Base-by-base conservation (phyloP, 2,888 invertebrate species). In the Zygothrica quintamaculata region DNA sequence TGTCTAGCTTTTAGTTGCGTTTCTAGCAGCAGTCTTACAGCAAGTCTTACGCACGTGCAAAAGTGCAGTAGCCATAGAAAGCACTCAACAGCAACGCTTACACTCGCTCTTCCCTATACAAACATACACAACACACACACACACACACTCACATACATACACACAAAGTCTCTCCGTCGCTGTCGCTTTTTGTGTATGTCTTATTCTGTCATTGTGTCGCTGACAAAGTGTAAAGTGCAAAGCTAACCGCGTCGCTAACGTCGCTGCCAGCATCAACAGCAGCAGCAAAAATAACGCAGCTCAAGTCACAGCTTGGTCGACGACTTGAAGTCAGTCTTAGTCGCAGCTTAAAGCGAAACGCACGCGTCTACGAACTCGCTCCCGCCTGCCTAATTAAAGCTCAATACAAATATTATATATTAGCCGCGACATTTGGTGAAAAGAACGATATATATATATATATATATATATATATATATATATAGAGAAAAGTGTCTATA, bases 211-310 rank as follows among this genome's bases (percentile, higher is more conserved):
- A n/a, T 34, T 43, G 43, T 26, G 55, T 60, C 48, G 31, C 47
- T 69, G 74, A 46, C 77, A 82, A 84, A 88, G 88, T 88, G 84
- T 88, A 88, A 88, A 88, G 88, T 88, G 87, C 88, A 87, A 88
- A 88, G 81, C 81, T 70, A 71, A 75, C 71, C 68, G 62, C 70
- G 68, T 36, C 62, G 69, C 15, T 53, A 56, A 52, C 58, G 58
- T 11, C 50, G 56, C 22, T 11, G 50, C 40, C 44, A 55, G 44
- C 61, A 51, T 52, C 50, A 60, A 37, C 53, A 18, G 11, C 57
- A 34, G 7, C 7, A 31, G 50, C 29, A 43, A 18, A 39, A 55
- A 22, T 34, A 42, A 31, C 26, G 48, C 40, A 73, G 77, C 75
- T 77, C 78, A 73, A 59, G 48, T 77, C 44, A 52, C 59, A 65